phyloP scores from a whole-genome alignment of 1,140 invertebrate genomes.

The Psilanteris sp. region DNA sequence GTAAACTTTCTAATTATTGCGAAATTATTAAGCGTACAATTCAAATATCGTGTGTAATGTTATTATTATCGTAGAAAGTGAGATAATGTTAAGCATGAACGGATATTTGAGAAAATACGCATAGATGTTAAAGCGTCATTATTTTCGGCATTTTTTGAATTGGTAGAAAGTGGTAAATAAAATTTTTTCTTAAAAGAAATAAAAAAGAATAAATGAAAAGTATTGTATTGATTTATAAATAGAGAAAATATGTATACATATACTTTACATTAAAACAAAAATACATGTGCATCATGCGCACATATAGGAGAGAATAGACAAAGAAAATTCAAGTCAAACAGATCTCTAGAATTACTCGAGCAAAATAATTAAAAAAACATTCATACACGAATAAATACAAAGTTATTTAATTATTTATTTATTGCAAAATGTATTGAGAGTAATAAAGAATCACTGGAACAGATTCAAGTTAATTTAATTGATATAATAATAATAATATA shows the following conservation, averaged over 20 bases:
- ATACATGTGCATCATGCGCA: constrained; percentile 3
- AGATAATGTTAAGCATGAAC: constrained; percentile 66
- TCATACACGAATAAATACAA: constrained; percentile 56
- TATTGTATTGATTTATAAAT: background rate
- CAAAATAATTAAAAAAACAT: constrained; percentile 24
- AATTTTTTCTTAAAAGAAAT: no score
- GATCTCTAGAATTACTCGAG: constrained; percentile 72
- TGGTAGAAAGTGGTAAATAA: no score
- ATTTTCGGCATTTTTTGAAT: no score
- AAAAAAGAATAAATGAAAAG: no score
- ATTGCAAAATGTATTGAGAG: constrained; percentile 72
- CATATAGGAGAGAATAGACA: constrained; percentile 48
- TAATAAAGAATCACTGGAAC: constrained; percentile 71
- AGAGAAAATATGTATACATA: background rate
- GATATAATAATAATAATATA: constrained; percentile 71
- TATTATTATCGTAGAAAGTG: constrained; percentile 75
- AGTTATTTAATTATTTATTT: constrained; percentile 81
- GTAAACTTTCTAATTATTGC: constrained; percentile 76
- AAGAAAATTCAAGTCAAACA: constrained; percentile 62
- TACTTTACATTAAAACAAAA: constrained; percentile 1
- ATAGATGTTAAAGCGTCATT: constrained; percentile 5
- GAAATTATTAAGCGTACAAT: constrained; percentile 76
- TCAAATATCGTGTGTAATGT: constrained; percentile 79
- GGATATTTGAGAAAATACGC: constrained; percentile 21
- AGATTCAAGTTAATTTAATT: constrained; percentile 73